Conservation (phyloP, 2,888 invertebrate species). For the Ornithoptera priamus region DNA sequence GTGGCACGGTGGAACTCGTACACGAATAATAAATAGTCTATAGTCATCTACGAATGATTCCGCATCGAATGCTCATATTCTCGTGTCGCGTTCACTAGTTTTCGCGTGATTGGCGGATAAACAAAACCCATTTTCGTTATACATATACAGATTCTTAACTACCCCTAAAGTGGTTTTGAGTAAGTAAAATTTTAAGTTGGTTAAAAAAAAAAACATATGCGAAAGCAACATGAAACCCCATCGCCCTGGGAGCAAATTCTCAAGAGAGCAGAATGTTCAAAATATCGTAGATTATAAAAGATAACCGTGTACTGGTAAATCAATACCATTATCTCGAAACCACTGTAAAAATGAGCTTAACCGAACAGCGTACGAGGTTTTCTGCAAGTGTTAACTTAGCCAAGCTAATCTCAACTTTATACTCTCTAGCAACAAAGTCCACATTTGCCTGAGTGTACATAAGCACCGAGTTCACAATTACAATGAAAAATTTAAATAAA, state of each 20-base stretch:
- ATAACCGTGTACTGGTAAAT: slow-evolving; percentile 67
- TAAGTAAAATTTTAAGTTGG: slow-evolving; percentile 1
- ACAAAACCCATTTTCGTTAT: neutral
- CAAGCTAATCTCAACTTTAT: slow-evolving; percentile 37
- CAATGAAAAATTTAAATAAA: slow-evolving; percentile 40
- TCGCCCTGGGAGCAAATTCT: slow-evolving; percentile 35
- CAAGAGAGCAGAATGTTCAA: slow-evolving; percentile 34
- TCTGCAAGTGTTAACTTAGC: slow-evolving; percentile 45
- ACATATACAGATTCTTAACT: neutral
- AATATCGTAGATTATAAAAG: slow-evolving; percentile 58
- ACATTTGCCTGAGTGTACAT: slow-evolving; percentile 31
- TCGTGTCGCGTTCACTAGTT: no score
- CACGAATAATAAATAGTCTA: no score
- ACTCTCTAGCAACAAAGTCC: slow-evolving; percentile 18
- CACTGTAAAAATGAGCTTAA: slow-evolving; percentile 74
- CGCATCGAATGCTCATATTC: no score
- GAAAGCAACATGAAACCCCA: slow-evolving; percentile 24
- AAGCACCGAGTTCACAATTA: slow-evolving; percentile 39
- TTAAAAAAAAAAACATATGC: slow-evolving; percentile 4
- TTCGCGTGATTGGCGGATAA: no score
- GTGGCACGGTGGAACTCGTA: no score
- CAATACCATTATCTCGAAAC: slow-evolving; percentile 78
- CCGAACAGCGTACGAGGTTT: slow-evolving; percentile 53
- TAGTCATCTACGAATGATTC: no score
- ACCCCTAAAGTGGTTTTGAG: neutral